Evolutionary conservation across 2,888 invertebrate species (phyloP), one percentile per base, ranked within the genome.

Genomic region (Oscheius sp.): DNA sequence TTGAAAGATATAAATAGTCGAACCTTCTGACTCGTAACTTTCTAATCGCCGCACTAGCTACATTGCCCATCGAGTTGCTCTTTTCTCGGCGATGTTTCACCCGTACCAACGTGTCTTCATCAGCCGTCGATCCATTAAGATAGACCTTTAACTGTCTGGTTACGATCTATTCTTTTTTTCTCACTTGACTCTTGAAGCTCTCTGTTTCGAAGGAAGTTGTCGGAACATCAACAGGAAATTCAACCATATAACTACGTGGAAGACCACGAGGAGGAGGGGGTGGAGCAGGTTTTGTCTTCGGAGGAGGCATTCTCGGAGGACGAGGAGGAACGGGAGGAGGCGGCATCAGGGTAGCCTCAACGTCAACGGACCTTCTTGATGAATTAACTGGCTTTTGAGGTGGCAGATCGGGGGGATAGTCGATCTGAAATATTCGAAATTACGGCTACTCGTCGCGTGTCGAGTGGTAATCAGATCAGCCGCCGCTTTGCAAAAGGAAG

Each of bases 41-140:
- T 33, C 70, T 32, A 22, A 51, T 47, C n/a, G 62, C 62, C 36
- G 67, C 61, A 50, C 61, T 62, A 22, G 50, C 41, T 2, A 33
- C 51, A 17, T 44, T 51, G 8, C 75, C 77, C 59, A 75, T 51
- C n/a, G 77, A 77, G 17, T 74, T 75, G 57, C 74, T 72, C 67
- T 75, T 75, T 30, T 80, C 78, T 32, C 77, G 54, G 36, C 79
- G 65, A 64, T 79, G 79, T 56, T 79, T 79, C 54, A 79, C 80
- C 22, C 77, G 64, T 3, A 78, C 77, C 12, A 79, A 63, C 4
- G 79, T 79, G 45, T 77, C 77, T n/a, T 79, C 79, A 64, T 79
- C 79, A 14, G 70, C 77, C 1, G 72, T 72, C 14, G 68, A 36
- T 14, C 77, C 77, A 38, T 77, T 77, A 30, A 77, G 51, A 57